Evolutionary conservation across 2,888 invertebrate genomes (phyloP).

Genomic region (Philaethria dido): DNA sequence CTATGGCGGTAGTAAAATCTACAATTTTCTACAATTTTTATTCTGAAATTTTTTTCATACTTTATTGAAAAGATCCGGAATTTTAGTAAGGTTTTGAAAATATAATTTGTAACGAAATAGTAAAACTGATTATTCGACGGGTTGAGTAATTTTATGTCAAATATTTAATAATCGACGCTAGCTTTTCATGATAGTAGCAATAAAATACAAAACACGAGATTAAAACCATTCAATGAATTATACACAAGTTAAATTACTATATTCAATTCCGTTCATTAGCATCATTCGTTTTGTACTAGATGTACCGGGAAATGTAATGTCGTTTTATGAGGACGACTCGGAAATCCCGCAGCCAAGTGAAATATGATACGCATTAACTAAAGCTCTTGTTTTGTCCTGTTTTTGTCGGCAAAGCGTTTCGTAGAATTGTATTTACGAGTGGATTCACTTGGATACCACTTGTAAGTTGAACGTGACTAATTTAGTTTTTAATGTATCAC

Average conservation of each 20-base stretch:
- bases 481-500: conserved; percentile 28
- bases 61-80: no score
- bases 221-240: not conserved
- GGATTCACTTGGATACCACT: conserved; percentile 33
- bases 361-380: conserved; percentile 76
- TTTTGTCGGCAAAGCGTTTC: conserved; percentile 67
- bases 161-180: no score
- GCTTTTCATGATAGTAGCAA: not conserved
- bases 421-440: conserved; percentile 57
- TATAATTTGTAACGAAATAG: no score
- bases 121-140: no score
- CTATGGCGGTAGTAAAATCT: no score
- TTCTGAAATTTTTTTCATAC: no score
- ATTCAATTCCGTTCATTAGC: conserved; percentile 27
- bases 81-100: no score
- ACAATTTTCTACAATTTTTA: no score
- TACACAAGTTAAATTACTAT: conserved; percentile 19
- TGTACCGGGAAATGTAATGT: conserved; percentile 42
- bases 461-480: conserved; percentile 19
- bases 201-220: not conserved
- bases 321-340: conserved; percentile 54
- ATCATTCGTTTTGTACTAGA: conserved; percentile 35
- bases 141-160: no score
- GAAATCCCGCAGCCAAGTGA: conserved; percentile 69
- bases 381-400: conserved; percentile 72